Evolutionary conservation across 2,113 vertebrate genomes (phyloP).

Genomic region (Ciconia boyciana): DNA sequence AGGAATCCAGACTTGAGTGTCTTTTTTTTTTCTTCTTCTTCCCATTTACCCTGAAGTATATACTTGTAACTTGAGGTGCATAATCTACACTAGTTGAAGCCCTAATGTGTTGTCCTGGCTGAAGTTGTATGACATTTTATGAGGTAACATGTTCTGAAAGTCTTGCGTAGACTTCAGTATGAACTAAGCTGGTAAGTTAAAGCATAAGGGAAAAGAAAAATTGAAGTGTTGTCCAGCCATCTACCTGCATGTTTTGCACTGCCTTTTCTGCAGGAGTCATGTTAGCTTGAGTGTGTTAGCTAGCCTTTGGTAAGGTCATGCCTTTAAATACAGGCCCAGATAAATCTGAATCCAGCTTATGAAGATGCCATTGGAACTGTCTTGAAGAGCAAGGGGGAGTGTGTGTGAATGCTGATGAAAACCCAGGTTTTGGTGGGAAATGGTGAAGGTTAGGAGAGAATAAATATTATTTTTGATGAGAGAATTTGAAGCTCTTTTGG

Average conservation of each 20-base stretch:
- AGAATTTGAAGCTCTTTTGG: not conserved
- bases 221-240: not conserved
- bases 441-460: not conserved
- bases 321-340: not conserved
- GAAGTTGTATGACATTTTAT: not conserved
- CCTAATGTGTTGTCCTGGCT: not conserved
- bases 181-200: not conserved
- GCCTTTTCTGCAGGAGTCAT: not conserved
- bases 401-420: not conserved
- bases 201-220: not conserved
- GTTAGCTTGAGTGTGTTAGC: not conserved
- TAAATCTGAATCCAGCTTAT: not conserved
- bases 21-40: not conserved
- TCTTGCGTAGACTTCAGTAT: not conserved
- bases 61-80: not conserved
- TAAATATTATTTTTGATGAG: not conserved
- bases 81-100: not conserved
- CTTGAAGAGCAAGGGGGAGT: not conserved
- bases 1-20: not conserved
- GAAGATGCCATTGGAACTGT: not conserved
- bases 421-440: not conserved
- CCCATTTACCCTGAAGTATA: not conserved
- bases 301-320: not conserved
- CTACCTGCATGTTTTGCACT: not conserved
- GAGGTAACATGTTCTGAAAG: not conserved